A percentile compares a stretch with the other conserved stretches of the same genome.
Evolutionary conservation across 2,888 invertebrate genomes (phyloP).

Genomic region (Nemotelus pantherinus): DNA sequence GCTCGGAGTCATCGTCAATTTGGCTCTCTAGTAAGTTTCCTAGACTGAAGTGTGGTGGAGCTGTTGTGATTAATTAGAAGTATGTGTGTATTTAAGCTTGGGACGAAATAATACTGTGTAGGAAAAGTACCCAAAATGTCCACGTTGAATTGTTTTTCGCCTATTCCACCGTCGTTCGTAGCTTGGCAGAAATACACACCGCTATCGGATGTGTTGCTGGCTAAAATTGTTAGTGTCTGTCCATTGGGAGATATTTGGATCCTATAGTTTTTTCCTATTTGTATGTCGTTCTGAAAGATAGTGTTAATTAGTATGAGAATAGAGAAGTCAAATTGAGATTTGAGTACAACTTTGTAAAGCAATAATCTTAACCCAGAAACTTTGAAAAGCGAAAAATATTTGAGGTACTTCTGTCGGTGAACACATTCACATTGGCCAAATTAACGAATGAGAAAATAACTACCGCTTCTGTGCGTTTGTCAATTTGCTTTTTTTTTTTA

Average conservation of each 20-base stretch:
- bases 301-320: neutral
- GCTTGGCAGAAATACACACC: conserved; percentile 72
- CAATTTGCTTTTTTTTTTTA: too few species aligned
- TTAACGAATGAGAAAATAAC: too few species aligned
- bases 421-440: too few species aligned
- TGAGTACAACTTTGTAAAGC: too few species aligned
- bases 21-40: conserved; percentile 17
- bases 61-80: conserved; percentile 33
- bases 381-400: too few species aligned
- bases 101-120: neutral
- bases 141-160: conserved; percentile 64
- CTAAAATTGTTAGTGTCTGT: conserved; percentile 63
- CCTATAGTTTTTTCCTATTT: conserved; percentile 14
- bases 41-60: conserved; percentile 47
- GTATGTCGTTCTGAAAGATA: conserved; percentile 36
- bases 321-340: too few species aligned
- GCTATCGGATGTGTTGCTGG: conserved; percentile 58
- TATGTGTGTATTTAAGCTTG: neutral
- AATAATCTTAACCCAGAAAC: too few species aligned
- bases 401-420: too few species aligned
- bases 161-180: conserved; percentile 68
- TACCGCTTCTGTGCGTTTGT: too few species aligned
- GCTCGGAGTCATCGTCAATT: conserved; percentile 39
- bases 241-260: conserved; percentile 56
- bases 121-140: conserved; percentile 65